phyloP scores from a whole-genome alignment of 2,888 invertebrate species.

The Halictus ligatus region DNA sequence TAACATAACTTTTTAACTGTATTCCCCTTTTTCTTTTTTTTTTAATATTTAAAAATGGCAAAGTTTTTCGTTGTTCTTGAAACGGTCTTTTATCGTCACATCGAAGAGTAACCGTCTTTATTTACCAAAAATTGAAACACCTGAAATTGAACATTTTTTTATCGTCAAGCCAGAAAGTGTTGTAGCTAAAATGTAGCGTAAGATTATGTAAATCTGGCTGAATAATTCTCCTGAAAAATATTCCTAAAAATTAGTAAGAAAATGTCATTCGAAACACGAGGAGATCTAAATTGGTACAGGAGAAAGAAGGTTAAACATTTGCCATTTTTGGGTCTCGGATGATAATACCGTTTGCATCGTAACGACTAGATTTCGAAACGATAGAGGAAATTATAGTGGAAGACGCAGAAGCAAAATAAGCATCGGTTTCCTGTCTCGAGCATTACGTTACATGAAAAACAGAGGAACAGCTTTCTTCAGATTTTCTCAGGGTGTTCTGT shows the following conservation, averaged over 20 bases:
- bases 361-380: not conserved
- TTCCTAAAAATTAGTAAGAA: not conserved
- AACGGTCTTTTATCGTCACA: not conserved
- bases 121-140: not conserved
- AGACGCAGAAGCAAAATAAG: not conserved
- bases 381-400: not conserved
- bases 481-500: not conserved
- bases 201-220: too few species aligned
- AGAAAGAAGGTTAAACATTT: not conserved
- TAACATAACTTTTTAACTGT: too few species aligned
- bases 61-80: not conserved
- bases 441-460: not conserved
- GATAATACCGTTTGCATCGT: not conserved
- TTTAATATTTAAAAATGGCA: not conserved
- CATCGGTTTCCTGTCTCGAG: not conserved
- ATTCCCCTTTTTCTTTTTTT: not conserved
- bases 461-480: not conserved
- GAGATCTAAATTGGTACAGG: not conserved
- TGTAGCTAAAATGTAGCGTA: not conserved
- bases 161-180: not conserved
- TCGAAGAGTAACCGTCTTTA: not conserved
- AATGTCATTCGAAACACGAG: not conserved
- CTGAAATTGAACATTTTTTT: not conserved
- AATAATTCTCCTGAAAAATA: not conserved
- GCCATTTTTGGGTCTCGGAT: not conserved